These are phyloP conservation scores for Scolanthus callimorphus DNA, from an alignment of 92 coral and sea anemone genomes.

Conservation along the genomic window DNA sequence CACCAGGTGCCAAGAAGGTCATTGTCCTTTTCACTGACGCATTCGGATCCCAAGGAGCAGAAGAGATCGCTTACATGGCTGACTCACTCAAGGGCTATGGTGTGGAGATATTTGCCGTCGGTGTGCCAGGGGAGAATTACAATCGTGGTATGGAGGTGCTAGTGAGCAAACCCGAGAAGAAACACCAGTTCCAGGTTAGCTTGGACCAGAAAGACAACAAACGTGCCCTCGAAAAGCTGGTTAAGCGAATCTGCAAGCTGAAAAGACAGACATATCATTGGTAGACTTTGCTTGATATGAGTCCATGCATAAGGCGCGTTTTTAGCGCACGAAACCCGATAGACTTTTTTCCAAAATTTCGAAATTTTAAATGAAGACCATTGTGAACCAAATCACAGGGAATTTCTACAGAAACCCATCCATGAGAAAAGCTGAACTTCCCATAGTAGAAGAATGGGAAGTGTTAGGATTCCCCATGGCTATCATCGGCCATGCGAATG, in stretches of 20 bases:
- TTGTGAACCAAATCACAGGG: no score
- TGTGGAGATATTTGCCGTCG: slow-evolving; percentile 38
- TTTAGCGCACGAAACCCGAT: no score
- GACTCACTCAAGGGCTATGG: slow-evolving; percentile 12
- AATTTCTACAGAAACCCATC: no score
- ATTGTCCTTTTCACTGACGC: slow-evolving; percentile 42
- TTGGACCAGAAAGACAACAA: not conserved
- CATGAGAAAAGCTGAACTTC: no score
- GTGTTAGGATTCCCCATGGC: no score
- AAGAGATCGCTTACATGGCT: slow-evolving; percentile 12
- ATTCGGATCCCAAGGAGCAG: slow-evolving; percentile 24
- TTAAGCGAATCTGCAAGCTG: slow-evolving; percentile 11
- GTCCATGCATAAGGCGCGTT: no score
- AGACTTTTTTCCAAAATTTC: no score
- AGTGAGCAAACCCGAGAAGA: slow-evolving; percentile 16
- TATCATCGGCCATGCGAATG: no score
- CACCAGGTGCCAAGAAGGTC: slow-evolving; percentile 24
- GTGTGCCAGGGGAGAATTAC: slow-evolving; percentile 20
- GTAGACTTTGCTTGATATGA: no score
- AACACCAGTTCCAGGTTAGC: slow-evolving; percentile 16
- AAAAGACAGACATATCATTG: no score
- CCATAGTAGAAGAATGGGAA: no score
- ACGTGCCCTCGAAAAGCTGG: not conserved
- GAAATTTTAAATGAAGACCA: no score
- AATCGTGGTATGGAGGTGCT: slow-evolving; percentile 15